Conservation (phyloP, 2,888 invertebrate species). For the Epistrophe grossulariae region DNA sequence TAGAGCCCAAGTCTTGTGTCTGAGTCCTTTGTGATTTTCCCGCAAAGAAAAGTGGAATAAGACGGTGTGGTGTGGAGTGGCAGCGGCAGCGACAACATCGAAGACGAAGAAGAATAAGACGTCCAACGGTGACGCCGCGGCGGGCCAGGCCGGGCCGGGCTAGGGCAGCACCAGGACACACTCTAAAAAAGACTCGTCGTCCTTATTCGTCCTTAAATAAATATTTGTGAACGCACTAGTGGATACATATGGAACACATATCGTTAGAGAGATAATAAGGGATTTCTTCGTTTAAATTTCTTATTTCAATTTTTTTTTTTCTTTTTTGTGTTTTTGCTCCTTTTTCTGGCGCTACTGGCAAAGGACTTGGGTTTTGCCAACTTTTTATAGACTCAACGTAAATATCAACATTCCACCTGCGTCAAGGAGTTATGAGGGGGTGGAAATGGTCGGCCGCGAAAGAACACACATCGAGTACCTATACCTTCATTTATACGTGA, state of each 20-base stretch:
- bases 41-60: conserved; percentile 57
- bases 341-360: conserved; percentile 44
- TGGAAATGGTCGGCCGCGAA: conserved; percentile 50
- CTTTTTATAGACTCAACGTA: conserved; percentile 76
- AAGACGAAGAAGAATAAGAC: conserved; percentile 33
- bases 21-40: conserved; percentile 74
- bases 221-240: conserved; percentile 75
- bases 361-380: conserved; percentile 68
- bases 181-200: conserved; percentile 64
- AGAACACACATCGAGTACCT: conserved; percentile 54
- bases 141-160: no score
- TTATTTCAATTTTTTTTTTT: conserved; percentile 5
- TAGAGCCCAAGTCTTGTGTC: conserved; percentile 73
- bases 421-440: conserved; percentile 73
- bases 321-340: conserved; percentile 22
- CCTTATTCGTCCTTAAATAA: conserved; percentile 73
- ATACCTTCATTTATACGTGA: conserved; percentile 53
- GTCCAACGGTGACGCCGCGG: conserved; percentile 52
- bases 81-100: neutral
- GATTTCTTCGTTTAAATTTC: conserved; percentile 75
- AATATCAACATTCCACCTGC: conserved; percentile 76
- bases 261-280: conserved; percentile 76
- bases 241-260: conserved; percentile 74
- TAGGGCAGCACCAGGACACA: conserved; percentile 23
- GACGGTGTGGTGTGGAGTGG: neutral